These are phyloP conservation scores for Podabrus alpinus DNA, from an alignment of 2,888 invertebrate genomes.

Conservation along the genomic window DNA sequence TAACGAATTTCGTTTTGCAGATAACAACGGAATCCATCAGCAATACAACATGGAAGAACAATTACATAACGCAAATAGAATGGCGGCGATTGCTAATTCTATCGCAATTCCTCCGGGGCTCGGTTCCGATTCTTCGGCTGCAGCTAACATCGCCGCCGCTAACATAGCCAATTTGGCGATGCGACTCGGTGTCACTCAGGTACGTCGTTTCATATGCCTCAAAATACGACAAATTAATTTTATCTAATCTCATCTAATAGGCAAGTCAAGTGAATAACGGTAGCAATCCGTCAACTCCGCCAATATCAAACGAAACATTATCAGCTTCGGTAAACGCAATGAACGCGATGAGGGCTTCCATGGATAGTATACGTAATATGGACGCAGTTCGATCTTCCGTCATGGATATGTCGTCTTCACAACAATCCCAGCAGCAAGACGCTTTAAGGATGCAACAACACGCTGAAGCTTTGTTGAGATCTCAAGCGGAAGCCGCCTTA, in stretches of 20 bases:
- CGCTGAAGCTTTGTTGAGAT: constrained; percentile 79
- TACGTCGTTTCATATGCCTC: constrained; percentile 27
- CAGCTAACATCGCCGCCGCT: constrained; percentile 72
- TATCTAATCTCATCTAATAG: constrained; percentile 39
- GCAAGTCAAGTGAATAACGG: constrained; percentile 55
- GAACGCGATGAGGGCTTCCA: constrained; percentile 64
- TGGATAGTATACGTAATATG: constrained; percentile 61
- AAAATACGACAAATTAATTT: background rate
- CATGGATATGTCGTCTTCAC: constrained; percentile 57
- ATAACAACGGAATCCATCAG: constrained; percentile 64
- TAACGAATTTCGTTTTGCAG: constrained; percentile 36
- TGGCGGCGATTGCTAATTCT: constrained; percentile 72
- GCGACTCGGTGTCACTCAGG: constrained; percentile 63
- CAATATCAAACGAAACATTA: constrained; percentile 54
- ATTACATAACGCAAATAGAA: constrained; percentile 63
- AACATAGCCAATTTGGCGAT: constrained; percentile 75
- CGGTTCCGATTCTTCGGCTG: constrained; percentile 57
- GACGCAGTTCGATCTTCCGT: constrained; percentile 58
- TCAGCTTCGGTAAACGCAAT: constrained; percentile 61
- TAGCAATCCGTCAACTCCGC: constrained; percentile 56
- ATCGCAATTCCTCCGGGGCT: constrained; percentile 64
- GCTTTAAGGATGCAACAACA: constrained; percentile 62
- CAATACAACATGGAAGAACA: constrained; percentile 67
- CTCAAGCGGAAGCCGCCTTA: constrained; percentile 84
- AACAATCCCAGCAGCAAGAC: constrained; percentile 49